phyloP scores from a whole-genome alignment of 2,113 vertebrate species.

The Protomyctophum bolini region DNA sequence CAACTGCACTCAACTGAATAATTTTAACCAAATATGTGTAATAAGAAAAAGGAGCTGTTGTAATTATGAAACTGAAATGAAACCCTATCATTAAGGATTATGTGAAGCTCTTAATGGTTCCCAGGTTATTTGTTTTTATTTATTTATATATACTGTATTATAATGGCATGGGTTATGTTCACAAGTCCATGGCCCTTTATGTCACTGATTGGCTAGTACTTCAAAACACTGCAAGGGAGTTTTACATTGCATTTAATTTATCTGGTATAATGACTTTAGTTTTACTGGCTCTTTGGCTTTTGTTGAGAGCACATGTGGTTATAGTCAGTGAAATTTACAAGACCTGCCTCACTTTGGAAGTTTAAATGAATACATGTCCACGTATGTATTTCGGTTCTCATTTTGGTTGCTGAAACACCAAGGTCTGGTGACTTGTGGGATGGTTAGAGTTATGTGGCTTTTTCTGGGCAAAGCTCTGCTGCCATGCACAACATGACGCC shows the following conservation, averaged over 20 bases:
- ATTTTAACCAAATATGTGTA: slow-evolving; percentile 37
- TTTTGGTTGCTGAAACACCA: slow-evolving; percentile 28
- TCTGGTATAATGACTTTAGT: slow-evolving; percentile 57
- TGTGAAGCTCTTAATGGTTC: slow-evolving; percentile 11
- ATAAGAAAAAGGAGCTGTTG: slow-evolving; percentile 18
- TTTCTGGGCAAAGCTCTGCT: slow-evolving; percentile 28
- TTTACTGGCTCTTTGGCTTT: slow-evolving; percentile 48
- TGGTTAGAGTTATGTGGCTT: slow-evolving; percentile 31
- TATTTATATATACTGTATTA: slow-evolving; percentile 34
- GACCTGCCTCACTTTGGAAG: slow-evolving; percentile 44
- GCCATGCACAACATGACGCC: slow-evolving; percentile 7
- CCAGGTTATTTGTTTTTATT: slow-evolving; percentile 8
- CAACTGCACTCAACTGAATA: slow-evolving; percentile 48
- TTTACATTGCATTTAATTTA: slow-evolving; percentile 49
- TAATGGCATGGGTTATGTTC: slow-evolving; percentile 22
- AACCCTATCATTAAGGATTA: slow-evolving; percentile 11
- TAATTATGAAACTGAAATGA: slow-evolving; percentile 28
- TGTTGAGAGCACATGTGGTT: slow-evolving; percentile 67
- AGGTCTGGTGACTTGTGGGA: slow-evolving; percentile 27
- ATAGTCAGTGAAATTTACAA: slow-evolving; percentile 57
- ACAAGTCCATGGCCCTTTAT: slow-evolving; percentile 30
- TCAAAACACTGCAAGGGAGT: slow-evolving; percentile 34
- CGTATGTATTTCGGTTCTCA: slow-evolving; percentile 13
- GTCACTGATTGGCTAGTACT: slow-evolving; percentile 59
- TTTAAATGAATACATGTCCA: slow-evolving; percentile 41